These are phyloP conservation scores for Dipodomys stephensi DNA, from an alignment of 2,113 vertebrate genomes.

Conservation along the genomic window DNA sequence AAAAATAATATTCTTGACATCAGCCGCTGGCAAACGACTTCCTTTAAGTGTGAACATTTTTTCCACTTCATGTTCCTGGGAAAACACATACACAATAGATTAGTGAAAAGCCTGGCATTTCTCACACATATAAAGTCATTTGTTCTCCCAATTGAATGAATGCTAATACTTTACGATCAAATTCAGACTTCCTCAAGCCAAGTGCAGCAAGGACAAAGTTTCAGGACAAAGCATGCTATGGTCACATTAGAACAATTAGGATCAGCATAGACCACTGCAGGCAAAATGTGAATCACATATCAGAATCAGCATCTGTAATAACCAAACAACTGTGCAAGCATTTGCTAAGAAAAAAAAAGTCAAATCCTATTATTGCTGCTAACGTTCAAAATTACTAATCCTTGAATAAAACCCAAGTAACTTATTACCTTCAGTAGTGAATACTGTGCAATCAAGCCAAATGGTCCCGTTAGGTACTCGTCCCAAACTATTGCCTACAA, in stretches of 20 bases:
- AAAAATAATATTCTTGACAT: slow-evolving; percentile 98
- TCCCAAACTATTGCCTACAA: slow-evolving; percentile 99
- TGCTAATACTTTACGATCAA: not conserved
- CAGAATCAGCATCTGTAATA: not conserved
- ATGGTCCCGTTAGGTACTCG: slow-evolving; percentile 97
- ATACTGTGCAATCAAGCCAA: slow-evolving; percentile 98
- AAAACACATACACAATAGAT: not conserved
- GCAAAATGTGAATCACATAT: not conserved
- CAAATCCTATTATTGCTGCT: not conserved
- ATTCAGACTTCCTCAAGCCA: not conserved
- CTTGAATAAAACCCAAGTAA: not conserved
- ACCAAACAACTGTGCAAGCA: not conserved
- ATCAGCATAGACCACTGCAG: not conserved
- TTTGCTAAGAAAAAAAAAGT: not conserved
- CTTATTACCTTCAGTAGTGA: slow-evolving; percentile 94
- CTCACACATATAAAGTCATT: not conserved
- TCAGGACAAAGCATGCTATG: not conserved
- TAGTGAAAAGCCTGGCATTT: not conserved
- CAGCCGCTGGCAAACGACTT: slow-evolving; percentile 92
- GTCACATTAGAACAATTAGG: not conserved
- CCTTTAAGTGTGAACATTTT: slow-evolving; percentile 99
- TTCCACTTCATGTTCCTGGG: slow-evolving; percentile 99
- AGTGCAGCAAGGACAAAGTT: not conserved
- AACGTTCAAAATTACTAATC: not conserved
- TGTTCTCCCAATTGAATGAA: not conserved